A percentile compares a stretch with the other conserved stretches of the same genome.
Conservation (phyloP, 2,888 invertebrate species). For the Oxytorus armatus region DNA sequence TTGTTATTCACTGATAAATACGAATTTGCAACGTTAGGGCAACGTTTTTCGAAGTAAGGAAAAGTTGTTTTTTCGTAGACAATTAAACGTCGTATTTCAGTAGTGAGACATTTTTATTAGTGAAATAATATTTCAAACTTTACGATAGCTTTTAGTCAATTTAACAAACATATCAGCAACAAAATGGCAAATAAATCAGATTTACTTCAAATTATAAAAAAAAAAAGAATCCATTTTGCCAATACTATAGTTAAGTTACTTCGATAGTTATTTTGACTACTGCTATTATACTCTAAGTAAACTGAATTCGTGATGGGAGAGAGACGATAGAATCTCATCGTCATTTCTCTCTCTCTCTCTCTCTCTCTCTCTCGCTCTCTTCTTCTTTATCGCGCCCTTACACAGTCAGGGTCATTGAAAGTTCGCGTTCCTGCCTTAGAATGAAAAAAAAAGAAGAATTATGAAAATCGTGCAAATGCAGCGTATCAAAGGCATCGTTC, state of each 20-base stretch:
- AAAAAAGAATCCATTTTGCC: too few species aligned
- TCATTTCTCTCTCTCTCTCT: not conserved
- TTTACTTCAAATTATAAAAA: too few species aligned
- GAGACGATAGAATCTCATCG: slow-evolving; percentile 24
- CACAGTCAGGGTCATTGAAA: slow-evolving; percentile 30
- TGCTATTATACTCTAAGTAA: slow-evolving; percentile 8
- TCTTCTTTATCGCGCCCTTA: slow-evolving; percentile 39
- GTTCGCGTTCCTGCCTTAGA: slow-evolving; percentile 10
- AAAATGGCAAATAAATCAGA: too few species aligned
- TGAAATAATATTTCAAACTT: not conserved
- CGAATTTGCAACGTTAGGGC: not conserved
- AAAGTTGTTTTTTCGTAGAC: too few species aligned
- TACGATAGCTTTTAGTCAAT: too few species aligned
- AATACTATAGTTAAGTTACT: too few species aligned
- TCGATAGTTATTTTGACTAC: not conserved
- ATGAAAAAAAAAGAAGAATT: not conserved
- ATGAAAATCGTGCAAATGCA: slow-evolving; percentile 44
- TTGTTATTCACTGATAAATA: not conserved
- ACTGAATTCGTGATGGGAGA: slow-evolving; percentile 21
- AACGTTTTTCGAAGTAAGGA: not conserved
- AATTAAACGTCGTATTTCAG: not conserved
- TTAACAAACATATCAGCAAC: too few species aligned
- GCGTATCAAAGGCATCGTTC: slow-evolving; percentile 49
- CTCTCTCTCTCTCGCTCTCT: slow-evolving; percentile 9
- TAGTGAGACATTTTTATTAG: not conserved